Evolutionary conservation across 1,140 invertebrate genomes (phyloP).

Genomic region (Sesamia nonagrioides): DNA sequence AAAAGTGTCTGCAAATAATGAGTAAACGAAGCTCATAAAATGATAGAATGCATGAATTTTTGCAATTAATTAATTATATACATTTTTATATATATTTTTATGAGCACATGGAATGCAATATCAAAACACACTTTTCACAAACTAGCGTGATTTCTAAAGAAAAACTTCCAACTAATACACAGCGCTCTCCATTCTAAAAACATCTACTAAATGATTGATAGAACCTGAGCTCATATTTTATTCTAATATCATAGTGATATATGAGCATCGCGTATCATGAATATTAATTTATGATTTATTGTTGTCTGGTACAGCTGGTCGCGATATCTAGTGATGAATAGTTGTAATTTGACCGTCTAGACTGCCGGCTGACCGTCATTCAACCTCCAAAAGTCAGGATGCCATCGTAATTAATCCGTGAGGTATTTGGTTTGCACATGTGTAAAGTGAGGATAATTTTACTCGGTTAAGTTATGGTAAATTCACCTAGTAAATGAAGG

Average conservation of each 20-base stretch:
- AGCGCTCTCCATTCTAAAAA: not conserved
- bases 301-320: conserved; percentile 50
- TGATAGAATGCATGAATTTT: no score
- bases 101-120: no score
- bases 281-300: conserved; percentile 58
- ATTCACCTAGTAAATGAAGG: not conserved
- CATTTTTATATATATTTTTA: no score
- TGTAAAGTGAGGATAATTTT: not conserved
- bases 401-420: conserved; percentile 18
- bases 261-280: conserved; percentile 46
- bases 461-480: not conserved
- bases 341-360: conserved; percentile 52
- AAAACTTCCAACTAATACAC: not conserved
- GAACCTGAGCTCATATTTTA: conserved; percentile 34
- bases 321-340: conserved; percentile 54
- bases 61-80: no score
- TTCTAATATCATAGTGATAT: conserved; percentile 45
- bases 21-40: no score
- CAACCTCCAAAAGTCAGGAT: conserved; percentile 25
- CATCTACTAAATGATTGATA: conserved; percentile 16
- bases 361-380: conserved; percentile 34
- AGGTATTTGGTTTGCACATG: conserved; percentile 8
- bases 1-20: no score
- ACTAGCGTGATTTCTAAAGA: not conserved
- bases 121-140: no score